Percentiles rank a stretch among this genome's conserved stretches.
phyloP scores from a whole-genome alignment of 92 coral and sea anemone genomes.

The Epizoanthus illoricatus region DNA sequence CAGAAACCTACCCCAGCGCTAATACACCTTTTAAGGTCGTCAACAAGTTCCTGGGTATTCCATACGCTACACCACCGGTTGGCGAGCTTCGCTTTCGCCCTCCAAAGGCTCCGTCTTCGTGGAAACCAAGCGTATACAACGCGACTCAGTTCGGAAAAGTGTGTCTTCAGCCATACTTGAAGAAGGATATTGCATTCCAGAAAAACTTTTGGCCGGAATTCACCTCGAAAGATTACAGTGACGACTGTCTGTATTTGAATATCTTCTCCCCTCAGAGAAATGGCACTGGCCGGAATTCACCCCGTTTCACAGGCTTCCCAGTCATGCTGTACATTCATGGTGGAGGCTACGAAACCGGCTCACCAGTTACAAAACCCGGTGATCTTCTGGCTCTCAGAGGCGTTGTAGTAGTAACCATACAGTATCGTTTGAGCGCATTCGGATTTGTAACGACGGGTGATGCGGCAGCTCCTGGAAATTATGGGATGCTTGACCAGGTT shows the following conservation, averaged over 20 bases:
- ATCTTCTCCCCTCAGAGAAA: conserved; percentile 39
- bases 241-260: conserved; percentile 62
- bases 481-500: conserved; percentile 46
- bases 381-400: conserved; percentile 56
- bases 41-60: conserved; percentile 79
- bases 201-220: conserved; percentile 55
- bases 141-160: conserved; percentile 65
- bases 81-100: conserved; percentile 71
- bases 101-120: conserved; percentile 51
- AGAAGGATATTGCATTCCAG: conserved; percentile 39
- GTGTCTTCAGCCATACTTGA: conserved; percentile 54
- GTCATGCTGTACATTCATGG: conserved; percentile 67
- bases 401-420: conserved; percentile 53
- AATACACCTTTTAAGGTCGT: conserved; percentile 56
- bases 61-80: conserved; percentile 77
- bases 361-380: conserved; percentile 36
- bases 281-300: background rate
- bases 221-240: conserved; percentile 63
- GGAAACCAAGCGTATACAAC: conserved; percentile 65
- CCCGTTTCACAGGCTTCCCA: conserved; percentile 39
- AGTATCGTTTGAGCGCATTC: conserved; percentile 62
- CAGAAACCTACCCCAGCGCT: conserved; percentile 47
- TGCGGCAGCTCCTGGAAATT: conserved; percentile 55
- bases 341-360: conserved; percentile 47
- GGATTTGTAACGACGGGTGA: conserved; percentile 62